These are phyloP conservation scores for Priapulus caudatus DNA, from an alignment of 2,888 invertebrate species.

Conservation along the genomic window DNA sequence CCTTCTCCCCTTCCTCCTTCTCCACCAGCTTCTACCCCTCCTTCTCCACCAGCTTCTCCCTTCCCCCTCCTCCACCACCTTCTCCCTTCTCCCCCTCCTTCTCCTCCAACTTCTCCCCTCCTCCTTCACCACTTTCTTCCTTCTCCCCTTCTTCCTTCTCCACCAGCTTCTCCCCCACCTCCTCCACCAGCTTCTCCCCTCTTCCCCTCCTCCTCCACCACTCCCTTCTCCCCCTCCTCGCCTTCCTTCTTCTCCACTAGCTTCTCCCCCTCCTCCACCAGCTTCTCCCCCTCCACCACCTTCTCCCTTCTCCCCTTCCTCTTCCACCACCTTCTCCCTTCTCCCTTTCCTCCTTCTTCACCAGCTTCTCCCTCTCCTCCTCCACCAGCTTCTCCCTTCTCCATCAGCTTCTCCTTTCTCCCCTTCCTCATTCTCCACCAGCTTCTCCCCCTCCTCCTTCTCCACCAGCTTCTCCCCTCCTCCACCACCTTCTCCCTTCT, in stretches of 20 bases:
- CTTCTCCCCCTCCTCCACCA: slow-evolving; percentile 3
- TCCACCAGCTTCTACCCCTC: no score
- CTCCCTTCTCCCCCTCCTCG: slow-evolving; percentile 13
- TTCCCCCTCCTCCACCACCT: not conserved
- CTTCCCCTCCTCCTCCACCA: slow-evolving; percentile 13
- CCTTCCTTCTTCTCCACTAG: slow-evolving; percentile 10
- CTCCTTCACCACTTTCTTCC: slow-evolving; percentile 10
- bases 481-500: no score
- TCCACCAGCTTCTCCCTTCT: no score
- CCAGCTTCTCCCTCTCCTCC: no score
- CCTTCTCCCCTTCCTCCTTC: no score
- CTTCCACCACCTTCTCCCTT: not conserved
- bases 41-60: no score
- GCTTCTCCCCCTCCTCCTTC: no score
- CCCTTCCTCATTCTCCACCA: no score
- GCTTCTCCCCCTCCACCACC: not conserved
- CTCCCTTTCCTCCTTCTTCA: no score
- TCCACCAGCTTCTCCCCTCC: no score
- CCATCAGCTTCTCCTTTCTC: no score
- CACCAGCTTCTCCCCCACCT: not conserved
- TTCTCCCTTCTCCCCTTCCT: not conserved
- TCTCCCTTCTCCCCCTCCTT: slow-evolving; percentile 8
- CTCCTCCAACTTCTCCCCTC: slow-evolving; percentile 12
- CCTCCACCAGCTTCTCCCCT: slow-evolving; percentile 4
- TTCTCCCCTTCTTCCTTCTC: not conserved